phyloP scores from a whole-genome alignment of 1,140 invertebrate genomes.

The Papilio helenus region DNA sequence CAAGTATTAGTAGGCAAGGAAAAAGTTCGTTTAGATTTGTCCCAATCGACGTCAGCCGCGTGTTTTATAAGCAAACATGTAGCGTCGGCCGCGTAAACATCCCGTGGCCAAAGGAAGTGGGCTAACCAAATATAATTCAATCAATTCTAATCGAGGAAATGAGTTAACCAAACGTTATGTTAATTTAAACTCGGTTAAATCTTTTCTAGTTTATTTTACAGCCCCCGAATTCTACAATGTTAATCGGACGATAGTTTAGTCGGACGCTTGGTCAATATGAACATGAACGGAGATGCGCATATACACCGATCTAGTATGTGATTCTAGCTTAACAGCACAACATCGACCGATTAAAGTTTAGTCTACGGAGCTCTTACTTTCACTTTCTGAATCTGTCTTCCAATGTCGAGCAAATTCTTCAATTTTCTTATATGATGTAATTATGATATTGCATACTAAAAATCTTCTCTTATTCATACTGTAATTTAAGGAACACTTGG shows the following conservation, averaged over 20 bases:
- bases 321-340: no score
- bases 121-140: constrained; percentile 72
- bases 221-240: no score
- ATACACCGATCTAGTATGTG: no score
- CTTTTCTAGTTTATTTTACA: constrained; percentile 31
- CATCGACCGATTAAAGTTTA: no score
- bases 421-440: background rate
- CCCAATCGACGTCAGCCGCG: constrained; percentile 48
- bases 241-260: no score
- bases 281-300: no score
- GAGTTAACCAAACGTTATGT: constrained; percentile 50
- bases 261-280: no score
- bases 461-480: no score
- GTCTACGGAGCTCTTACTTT: no score
- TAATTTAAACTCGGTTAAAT: constrained; percentile 38
- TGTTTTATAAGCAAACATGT: constrained; percentile 66
- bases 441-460: background rate
- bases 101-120: constrained; percentile 64
- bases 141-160: constrained; percentile 52
- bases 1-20: background rate
- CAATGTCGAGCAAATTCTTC: background rate
- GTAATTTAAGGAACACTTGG: background rate
- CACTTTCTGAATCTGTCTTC: background rate
- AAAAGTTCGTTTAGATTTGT: constrained; percentile 53
- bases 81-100: constrained; percentile 60